Evolutionary conservation across 2,888 invertebrate genomes (phyloP).

Genomic region (Meta bourneti): DNA sequence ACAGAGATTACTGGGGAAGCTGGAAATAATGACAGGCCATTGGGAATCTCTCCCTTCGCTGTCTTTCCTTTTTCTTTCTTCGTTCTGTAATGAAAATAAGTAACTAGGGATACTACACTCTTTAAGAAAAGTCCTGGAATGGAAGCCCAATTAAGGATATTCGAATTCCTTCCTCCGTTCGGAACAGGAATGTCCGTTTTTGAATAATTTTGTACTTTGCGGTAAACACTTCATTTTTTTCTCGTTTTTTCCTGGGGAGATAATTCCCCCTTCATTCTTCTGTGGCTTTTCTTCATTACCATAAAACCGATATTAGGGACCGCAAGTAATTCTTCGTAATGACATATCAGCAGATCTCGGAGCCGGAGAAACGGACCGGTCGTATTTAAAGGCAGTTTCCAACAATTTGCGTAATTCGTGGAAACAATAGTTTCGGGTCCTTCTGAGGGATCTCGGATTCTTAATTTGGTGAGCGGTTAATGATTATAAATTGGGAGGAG

Average conservation of each 20-base stretch:
- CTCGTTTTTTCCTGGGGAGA: not conserved
- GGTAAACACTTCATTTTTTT: conserved; percentile 46
- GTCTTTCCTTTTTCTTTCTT: conserved; percentile 17
- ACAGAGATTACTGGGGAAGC: conserved; percentile 33
- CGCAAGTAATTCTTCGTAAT: conserved; percentile 54
- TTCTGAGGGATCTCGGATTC: not conserved
- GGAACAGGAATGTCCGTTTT: conserved; percentile 30
- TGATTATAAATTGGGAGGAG: conserved; percentile 28
- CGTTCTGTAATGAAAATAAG: conserved; percentile 45
- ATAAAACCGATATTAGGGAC: conserved; percentile 67
- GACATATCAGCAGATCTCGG: conserved; percentile 28
- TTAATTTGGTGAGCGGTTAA: conserved; percentile 19
- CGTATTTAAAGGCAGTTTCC: conserved; percentile 12
- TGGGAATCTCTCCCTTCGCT: conserved; percentile 17
- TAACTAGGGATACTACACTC: conserved; percentile 28
- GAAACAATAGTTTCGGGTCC: conserved; percentile 61
- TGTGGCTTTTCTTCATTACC: conserved; percentile 54
- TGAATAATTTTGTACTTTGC: conserved; percentile 55
- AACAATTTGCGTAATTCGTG: conserved; percentile 65
- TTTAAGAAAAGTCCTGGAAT: conserved; percentile 25
- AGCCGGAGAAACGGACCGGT: not conserved
- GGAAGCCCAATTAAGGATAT: conserved; percentile 58
- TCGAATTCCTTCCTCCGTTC: not conserved
- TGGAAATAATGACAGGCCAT: conserved; percentile 66
- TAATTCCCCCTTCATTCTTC: conserved; percentile 6